These are phyloP conservation scores for Leuciscus waleckii DNA, from an alignment of 2,797 vertebrate genomes.

Conservation along the genomic window DNA sequence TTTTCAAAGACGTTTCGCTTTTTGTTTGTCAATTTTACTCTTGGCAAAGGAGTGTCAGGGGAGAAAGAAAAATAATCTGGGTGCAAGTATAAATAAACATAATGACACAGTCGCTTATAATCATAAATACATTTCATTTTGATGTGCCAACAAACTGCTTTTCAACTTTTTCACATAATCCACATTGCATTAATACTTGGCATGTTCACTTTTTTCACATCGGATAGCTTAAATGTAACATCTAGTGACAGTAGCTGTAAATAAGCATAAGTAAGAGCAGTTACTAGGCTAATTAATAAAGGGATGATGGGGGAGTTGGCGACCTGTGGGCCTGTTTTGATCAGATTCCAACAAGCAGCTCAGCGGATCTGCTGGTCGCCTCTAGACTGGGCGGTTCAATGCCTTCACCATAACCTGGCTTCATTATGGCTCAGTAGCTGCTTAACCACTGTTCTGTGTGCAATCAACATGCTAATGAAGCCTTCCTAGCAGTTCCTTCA, in stretches of 20 bases:
- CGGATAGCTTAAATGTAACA: neutral
- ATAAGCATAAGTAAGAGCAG: conserved; percentile 15
- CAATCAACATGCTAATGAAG: conserved; percentile 65
- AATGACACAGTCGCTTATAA: conserved; percentile 14
- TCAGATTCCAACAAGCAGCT: conserved; percentile 43
- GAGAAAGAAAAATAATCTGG: neutral
- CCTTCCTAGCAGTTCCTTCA: conserved; percentile 30
- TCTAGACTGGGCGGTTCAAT: conserved; percentile 25
- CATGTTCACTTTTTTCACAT: neutral
- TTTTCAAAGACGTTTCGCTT: conserved; percentile 9
- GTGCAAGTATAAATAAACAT: conserved; percentile 29
- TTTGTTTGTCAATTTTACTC: conserved; percentile 43
- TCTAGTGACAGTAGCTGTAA: neutral
- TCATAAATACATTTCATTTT: neutral
- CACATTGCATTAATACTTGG: conserved; percentile 4
- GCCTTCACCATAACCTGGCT: conserved; percentile 48
- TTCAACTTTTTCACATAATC: conserved; percentile 14
- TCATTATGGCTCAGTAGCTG: conserved; percentile 60
- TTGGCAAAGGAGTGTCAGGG: conserved; percentile 3
- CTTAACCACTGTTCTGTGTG: conserved; percentile 52
- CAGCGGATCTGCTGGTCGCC: neutral
- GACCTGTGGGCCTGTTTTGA: conserved; percentile 51
- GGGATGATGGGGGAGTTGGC: conserved; percentile 52
- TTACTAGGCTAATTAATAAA: conserved; percentile 53
- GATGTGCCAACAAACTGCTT: conserved; percentile 25